Base-by-base conservation (phyloP, 2,797 vertebrate species). In the Emydoidea blandingii region DNA sequence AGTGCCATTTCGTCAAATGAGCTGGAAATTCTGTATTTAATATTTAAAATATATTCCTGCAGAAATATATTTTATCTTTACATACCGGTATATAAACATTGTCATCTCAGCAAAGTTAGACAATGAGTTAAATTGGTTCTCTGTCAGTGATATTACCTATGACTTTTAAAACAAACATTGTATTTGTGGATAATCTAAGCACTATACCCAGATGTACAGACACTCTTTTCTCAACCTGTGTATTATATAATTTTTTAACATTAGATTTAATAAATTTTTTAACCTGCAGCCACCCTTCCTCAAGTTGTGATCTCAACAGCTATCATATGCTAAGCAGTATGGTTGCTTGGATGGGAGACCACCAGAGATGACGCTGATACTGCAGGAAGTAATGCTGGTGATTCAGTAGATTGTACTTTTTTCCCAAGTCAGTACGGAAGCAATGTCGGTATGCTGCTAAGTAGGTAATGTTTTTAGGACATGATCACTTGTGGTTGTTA, bases 1-100 rank as follows among this genome's bases (percentile, higher is more conserved):
- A 53, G 4, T 54, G 79, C 74, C 0, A 2, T 52, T 79, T 81
- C 81, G 44, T 5, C 16, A 12, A 0, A 0, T 47, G 76, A 54
- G 10, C 65, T 90, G 85, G 84, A 59, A 59, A 90, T 84, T 19
- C 47, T 76, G 23, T 0, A 0, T 56, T 78, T 49, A 92, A 54
- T 44, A 56, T 52, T 27, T 27, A 78, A 78, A 79, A 82, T 83
- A 85, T 83, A 80, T 78, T 16, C n/a, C 68, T n/a, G 5, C 18
- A 29, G 83, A 88, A 83, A 72, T 49, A 54, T 79, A 88, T 11
- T 76, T 76, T 76, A 27, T 29, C 25, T 8, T 74, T 74, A 44
- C 25, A 44, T 25, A 44, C 37, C 6, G 6, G 21, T 14, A 47
- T 16, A 76, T 25, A 76, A 47, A 76, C 27, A 76, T 29, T 47